Evolutionary conservation across 2,797 vertebrate species (phyloP).

Genomic region (Vireo griseus): DNA sequence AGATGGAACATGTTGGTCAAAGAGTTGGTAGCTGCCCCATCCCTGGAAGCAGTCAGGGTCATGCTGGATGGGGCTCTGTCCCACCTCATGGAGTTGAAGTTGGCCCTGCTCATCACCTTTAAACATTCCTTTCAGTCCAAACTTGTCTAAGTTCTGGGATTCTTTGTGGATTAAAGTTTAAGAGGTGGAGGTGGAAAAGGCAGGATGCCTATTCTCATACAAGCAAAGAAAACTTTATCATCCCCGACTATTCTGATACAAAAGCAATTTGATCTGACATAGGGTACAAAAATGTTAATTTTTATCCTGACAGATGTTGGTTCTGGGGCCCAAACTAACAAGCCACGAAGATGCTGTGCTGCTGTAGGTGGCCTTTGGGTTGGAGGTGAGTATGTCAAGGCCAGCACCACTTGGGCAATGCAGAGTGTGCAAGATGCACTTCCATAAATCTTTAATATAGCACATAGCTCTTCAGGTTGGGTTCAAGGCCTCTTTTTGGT

Average conservation of each 20-base stretch:
- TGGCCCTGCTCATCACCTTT: background rate
- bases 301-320: background rate
- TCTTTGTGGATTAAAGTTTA: background rate
- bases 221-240: background rate
- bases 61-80: background rate
- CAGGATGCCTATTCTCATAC: background rate
- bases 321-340: background rate
- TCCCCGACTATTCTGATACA: background rate
- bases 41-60: background rate
- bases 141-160: background rate
- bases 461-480: background rate
- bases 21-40: background rate
- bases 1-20: background rate
- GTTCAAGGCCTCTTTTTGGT: background rate
- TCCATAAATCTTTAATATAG: background rate
- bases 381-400: rapidly evolving
- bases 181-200: background rate
- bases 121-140: background rate
- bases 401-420: background rate
- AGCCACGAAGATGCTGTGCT: background rate
- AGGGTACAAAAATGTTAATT: background rate
- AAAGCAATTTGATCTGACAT: background rate
- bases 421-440: background rate
- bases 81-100: background rate
- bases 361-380: background rate